Percentiles rank a stretch among this genome's conserved stretches.
These are phyloP conservation scores for Frankliniella fusca DNA, from an alignment of 2,888 invertebrate species.

Conservation along the genomic window DNA sequence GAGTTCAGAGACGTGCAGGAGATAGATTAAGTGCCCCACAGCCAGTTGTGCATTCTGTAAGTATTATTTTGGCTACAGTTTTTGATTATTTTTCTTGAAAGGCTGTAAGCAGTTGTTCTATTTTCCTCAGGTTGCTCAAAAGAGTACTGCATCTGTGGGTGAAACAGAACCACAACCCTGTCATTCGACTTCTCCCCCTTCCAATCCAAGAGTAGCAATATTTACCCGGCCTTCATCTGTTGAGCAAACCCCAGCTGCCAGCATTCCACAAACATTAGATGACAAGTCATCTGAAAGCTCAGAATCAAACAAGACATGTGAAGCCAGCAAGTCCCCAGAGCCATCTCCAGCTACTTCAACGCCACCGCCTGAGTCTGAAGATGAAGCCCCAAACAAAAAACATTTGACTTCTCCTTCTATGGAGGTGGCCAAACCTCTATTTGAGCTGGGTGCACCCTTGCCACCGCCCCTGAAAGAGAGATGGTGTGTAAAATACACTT, in stretches of 20 bases:
- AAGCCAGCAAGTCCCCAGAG: no score
- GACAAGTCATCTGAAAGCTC: background rate
- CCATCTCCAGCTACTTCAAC: no score
- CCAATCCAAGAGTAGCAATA: background rate
- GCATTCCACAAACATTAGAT: background rate
- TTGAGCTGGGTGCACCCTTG: no score
- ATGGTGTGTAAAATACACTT: background rate
- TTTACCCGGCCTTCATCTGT: background rate
- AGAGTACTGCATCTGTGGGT: background rate
- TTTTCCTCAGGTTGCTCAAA: background rate
- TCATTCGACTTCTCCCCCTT: no score
- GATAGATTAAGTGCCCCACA: background rate
- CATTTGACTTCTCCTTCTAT: no score
- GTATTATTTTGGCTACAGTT: background rate
- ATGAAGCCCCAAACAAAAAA: no score
- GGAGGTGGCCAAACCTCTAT: no score
- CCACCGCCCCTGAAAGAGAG: background rate
- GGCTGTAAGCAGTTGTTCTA: background rate
- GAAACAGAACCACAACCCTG: no score
- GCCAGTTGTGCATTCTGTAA: background rate
- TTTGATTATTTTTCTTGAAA: background rate
- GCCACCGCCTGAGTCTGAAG: no score
- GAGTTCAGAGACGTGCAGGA: slow-evolving; percentile 57
- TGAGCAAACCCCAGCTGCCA: background rate
- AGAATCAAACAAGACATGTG: no score